Base-by-base conservation (phyloP, 2,888 invertebrate species). In the Chesias legatella region DNA sequence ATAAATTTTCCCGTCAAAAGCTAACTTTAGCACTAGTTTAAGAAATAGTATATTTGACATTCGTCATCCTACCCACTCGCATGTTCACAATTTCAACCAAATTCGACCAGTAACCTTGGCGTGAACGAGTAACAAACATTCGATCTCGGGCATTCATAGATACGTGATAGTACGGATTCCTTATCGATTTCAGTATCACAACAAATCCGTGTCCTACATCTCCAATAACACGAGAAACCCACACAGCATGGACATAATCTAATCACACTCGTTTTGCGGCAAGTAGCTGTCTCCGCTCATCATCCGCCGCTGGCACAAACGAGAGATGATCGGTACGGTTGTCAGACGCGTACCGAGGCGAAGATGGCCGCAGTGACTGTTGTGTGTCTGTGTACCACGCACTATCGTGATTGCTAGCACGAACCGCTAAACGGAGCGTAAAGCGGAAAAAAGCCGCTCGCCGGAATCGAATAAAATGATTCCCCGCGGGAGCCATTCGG, bases 391-490 rank as follows among this genome's bases (percentile, higher is more conserved):
- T 38, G 26, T 43, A 50, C 64, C 61, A 67, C 63, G 61, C 67
- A 72, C 70, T 68, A 68, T 61, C 61, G 73, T 76, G 78, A 80
- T 81, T 81, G 76, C 64, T 50, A 74, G 63, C 64, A 66, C 55
- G 71, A 73, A 77, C 81, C 80, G 82, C 82, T 82, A 82, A 88
- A 83, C 84, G 79, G 84, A 84, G 86, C 84, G 80, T 78, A 78
- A 81, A 82, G 77, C 79, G 78, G 79, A 85, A 86, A 84, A 86
- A 86, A 80, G 75, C 77, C 79, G 79, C 78, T 75, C 79, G 86
- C 89, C 88, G 88, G 90, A 91, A 91, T 91, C 91, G 90, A 91
- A 91, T 91, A 91, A 91, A 91, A 91, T 91, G 91, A 91, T 91
- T 91, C 91, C 91, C 91, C 91, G 67, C 79, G 91, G 90, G 91